Evolutionary conservation across 2,797 vertebrate genomes (phyloP).

Genomic region (Carcharodon carcharias): DNA sequence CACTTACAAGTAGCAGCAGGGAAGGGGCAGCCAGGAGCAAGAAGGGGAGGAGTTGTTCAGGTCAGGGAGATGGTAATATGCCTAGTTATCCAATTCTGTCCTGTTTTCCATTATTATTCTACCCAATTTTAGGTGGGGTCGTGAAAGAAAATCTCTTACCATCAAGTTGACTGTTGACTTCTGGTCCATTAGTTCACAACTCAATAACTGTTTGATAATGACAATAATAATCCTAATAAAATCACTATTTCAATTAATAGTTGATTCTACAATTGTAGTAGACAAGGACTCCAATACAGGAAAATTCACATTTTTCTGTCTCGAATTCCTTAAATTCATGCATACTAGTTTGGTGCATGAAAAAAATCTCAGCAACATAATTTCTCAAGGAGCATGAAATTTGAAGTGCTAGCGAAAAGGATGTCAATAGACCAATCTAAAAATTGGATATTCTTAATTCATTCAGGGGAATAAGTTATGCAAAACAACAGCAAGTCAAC

Average conservation of each 20-base stretch:
- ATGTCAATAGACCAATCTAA: neutral
- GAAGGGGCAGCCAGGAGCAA: too few species aligned
- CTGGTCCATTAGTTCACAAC: neutral
- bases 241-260: neutral
- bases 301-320: neutral
- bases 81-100: too few species aligned
- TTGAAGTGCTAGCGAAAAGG: neutral
- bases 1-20: too few species aligned
- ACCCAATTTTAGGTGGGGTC: too few species aligned
- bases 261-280: neutral
- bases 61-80: too few species aligned
- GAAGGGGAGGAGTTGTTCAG: too few species aligned
- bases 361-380: neutral
- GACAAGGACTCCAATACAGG: neutral
- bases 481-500: neutral
- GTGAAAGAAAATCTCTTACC: too few species aligned
- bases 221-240: neutral
- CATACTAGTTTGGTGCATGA: neutral
- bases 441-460: neutral
- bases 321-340: neutral
- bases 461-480: neutral
- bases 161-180: neutral
- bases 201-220: too few species aligned
- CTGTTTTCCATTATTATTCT: too few species aligned
- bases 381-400: neutral